Conservation (phyloP, 2,113 vertebrate genomes). For the Dicentrarchus labrax region DNA sequence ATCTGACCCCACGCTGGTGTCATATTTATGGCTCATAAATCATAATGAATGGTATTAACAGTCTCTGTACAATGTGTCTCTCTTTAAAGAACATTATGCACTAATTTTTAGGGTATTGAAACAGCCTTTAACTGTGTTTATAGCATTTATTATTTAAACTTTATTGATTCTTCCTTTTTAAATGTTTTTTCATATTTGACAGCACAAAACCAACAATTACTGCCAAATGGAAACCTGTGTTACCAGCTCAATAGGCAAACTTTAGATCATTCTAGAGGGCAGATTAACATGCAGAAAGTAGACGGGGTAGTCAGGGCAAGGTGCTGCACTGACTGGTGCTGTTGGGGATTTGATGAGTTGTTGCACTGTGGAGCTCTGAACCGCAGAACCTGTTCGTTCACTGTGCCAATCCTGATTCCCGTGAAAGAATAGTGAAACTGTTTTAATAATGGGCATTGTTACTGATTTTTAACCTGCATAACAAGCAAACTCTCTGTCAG, state of each 20-base stretch:
- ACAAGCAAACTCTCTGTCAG: neutral
- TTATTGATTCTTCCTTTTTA: neutral
- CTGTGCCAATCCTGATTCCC: neutral
- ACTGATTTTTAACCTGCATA: neutral
- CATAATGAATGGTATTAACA: neutral
- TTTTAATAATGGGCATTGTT: neutral
- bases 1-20: neutral
- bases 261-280: neutral
- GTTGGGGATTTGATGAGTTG: neutral
- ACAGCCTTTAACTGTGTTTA: neutral
- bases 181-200: neutral
- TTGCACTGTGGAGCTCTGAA: neutral
- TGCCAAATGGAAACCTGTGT: neutral
- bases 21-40: too few species aligned
- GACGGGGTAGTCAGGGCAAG: neutral
- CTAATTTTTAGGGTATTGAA: neutral
- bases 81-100: neutral
- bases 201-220: neutral
- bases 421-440: neutral
- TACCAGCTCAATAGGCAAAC: neutral
- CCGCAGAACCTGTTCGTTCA: constrained; percentile 22
- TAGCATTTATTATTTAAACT: neutral
- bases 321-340: neutral
- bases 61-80: neutral
- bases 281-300: neutral